Evolutionary conservation across 1,140 invertebrate species (phyloP), one percentile per base, ranked within the genome.

Genomic region (Triops longicaudatus): DNA sequence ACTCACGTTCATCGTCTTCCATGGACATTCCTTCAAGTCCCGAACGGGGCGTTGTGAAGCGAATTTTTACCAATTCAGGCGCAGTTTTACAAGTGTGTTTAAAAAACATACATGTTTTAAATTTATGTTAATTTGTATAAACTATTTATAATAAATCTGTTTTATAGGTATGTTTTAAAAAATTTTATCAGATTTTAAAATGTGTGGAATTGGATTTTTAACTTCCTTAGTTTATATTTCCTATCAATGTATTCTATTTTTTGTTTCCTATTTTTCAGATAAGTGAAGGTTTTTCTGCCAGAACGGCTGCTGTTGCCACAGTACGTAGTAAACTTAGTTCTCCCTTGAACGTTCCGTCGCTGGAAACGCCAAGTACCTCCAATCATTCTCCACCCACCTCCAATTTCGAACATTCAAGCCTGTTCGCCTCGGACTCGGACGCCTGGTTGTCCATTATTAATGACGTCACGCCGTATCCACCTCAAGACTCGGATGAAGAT

Each of bases 361-460:
- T 63, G 22, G 50, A 63, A 63, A 63, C 50, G 2, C 50, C 50
- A n/a, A 63, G 50, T 22, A 63, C 50, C 50, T 63, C 50, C 50
- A 63, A 63, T 63, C 50, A 63, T 22, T 63, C 50, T 63, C 50
- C 50, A 14, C 50, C 50, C 14, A 63, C 50, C 50, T 63, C 50
- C 6, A 63, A 63, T 63, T 63, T 63, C 50, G 50, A 63, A 63
- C 50, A 63, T 63, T 63, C 50, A 63, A 63, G 50, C 50, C 50
- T 63, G 3, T 63, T 63, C 22, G 14, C 50, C 50, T 63, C 50
- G 50, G 50, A 63, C 17, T 22, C 14, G 50, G 50, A 63, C 22
- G 50, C 50, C 17, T 63, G 50, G 50, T 63, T 63, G 50, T 63
- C 50, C 50, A 63, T 63, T 63, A 63, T 63, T 63, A 63, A 63